Percentiles rank a stretch among this genome's conserved stretches.
Conservation (phyloP, 2,797 vertebrate species). For the Brachymystax lenok region DNA sequence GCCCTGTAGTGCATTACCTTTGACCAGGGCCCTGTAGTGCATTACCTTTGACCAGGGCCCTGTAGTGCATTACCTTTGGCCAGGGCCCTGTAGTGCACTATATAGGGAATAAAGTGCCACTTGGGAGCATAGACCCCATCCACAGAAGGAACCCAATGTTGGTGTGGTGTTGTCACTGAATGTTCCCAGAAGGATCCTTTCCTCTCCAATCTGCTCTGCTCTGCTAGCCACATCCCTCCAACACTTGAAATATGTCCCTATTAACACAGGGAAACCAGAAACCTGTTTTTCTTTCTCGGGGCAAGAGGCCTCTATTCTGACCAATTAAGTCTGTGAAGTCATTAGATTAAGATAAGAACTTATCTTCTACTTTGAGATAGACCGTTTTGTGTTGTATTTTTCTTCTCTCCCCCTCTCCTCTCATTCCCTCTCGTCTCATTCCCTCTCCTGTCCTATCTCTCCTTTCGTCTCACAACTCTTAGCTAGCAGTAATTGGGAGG, state of each 20-base stretch:
- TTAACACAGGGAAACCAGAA: slow-evolving; percentile 86
- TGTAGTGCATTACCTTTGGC: too few relatives aligned
- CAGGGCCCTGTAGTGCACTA: background rate
- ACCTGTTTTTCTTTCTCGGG: slow-evolving; percentile 58
- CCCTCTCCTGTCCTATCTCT: slow-evolving; percentile 10
- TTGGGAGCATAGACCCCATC: slow-evolving; percentile 29
- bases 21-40: too few relatives aligned
- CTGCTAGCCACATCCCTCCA: slow-evolving; percentile 68
- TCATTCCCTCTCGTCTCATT: slow-evolving; percentile 24
- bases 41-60: too few relatives aligned
- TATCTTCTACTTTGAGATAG: slow-evolving; percentile 91
- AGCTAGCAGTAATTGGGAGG: slow-evolving; percentile 90
- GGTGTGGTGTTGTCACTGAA: slow-evolving; percentile 74
- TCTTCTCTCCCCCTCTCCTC: slow-evolving; percentile 58
- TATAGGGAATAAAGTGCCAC: background rate
- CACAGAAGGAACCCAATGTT: slow-evolving; percentile 83
- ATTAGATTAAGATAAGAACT: slow-evolving; percentile 99
- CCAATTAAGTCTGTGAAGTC: slow-evolving; percentile 95
- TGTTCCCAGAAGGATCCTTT: slow-evolving; percentile 82
- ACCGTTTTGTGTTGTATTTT: slow-evolving; percentile 94
- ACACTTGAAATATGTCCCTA: slow-evolving; percentile 89
- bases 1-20: too few relatives aligned
- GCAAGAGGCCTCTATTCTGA: slow-evolving; percentile 84
- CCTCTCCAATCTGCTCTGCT: slow-evolving; percentile 75
- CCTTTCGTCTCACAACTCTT: slow-evolving; percentile 64